These are phyloP conservation scores for Apeltes quadracus DNA, from an alignment of 2,113 vertebrate species.

Conservation along the genomic window DNA sequence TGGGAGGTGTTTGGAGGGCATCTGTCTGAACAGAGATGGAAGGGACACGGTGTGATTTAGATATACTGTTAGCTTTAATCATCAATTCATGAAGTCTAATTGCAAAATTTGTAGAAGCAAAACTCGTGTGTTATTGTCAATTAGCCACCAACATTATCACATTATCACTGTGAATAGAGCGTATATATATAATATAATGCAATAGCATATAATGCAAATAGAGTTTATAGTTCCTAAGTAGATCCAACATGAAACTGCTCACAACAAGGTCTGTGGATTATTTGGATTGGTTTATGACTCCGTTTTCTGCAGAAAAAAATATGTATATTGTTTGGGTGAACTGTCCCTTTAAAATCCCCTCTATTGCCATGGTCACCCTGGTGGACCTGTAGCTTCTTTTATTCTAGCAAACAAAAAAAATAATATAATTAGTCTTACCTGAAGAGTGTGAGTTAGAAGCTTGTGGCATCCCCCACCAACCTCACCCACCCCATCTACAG, in stretches of 20 bases:
- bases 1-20: constrained; percentile 50
- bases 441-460: not conserved
- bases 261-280: too few relatives aligned
- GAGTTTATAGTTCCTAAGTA: too few relatives aligned
- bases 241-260: too few relatives aligned
- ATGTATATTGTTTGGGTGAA: too few relatives aligned
- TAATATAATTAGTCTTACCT: not conserved
- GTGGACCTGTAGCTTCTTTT: not conserved
- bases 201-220: too few relatives aligned
- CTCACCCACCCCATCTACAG: not conserved
- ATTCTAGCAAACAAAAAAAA: not conserved
- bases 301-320: too few relatives aligned
- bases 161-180: too few relatives aligned
- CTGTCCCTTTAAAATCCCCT: not conserved
- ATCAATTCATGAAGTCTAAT: not conserved
- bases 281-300: too few relatives aligned
- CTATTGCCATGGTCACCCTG: not conserved
- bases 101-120: not conserved
- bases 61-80: not conserved
- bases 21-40: constrained; percentile 37
- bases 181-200: too few relatives aligned
- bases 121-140: not conserved
- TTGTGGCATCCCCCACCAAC: not conserved
- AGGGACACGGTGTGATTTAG: not conserved
- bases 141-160: too few relatives aligned